Base-by-base conservation (phyloP, 2,797 vertebrate species). In the Mallotus villosus region DNA sequence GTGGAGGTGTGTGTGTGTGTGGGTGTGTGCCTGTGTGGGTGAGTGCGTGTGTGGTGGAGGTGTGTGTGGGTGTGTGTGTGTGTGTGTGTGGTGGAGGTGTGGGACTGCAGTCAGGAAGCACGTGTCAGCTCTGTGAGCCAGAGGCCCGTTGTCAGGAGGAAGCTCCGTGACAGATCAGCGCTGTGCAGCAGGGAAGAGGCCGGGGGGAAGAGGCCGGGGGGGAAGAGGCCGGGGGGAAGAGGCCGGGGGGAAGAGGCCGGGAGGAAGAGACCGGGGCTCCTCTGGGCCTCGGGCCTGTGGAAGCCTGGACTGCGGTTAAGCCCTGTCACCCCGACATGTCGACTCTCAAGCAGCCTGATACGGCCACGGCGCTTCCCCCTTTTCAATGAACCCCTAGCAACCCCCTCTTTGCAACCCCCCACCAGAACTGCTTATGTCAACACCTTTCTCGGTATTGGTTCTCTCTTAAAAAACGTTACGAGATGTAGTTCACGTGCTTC, bases 71-170 rank as follows among this genome's bases (percentile, higher is more conserved):
- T 63, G 55, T 67, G 64, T 27, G 66, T 70, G 41, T 57, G 41
- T 63, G 76, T 74, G 58, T 24, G 57, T 46, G 37, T 63, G 74
- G 73, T 21, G 17, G 41, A 25, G 29, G 53, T 61, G 24, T 49
- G 41, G 51, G 61, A 17, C 49, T 32, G 11, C 22, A 49, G 2
- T 77, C 82, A 90, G 88, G 90, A 91, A 91, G 75, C 79, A 19
- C 64, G 71, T 62, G 16, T 7, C 89, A 86, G 90, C 78, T 82
- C 82, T 81, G 71, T 63, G 80, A 37, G 77, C 75, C 71, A 85
- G 87, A n/a, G 87, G 89, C 90, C 80, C 70, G 67, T 80, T 1
- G 83, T 74, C 57, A 75, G 77, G 73, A 92, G 92, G 93, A 94
- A 94, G 88, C 84, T 55, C 71, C 68, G 73, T 37, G 62, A 63